Base-by-base conservation (phyloP, 2,113 vertebrate species). In the Zapus hudsonius region DNA sequence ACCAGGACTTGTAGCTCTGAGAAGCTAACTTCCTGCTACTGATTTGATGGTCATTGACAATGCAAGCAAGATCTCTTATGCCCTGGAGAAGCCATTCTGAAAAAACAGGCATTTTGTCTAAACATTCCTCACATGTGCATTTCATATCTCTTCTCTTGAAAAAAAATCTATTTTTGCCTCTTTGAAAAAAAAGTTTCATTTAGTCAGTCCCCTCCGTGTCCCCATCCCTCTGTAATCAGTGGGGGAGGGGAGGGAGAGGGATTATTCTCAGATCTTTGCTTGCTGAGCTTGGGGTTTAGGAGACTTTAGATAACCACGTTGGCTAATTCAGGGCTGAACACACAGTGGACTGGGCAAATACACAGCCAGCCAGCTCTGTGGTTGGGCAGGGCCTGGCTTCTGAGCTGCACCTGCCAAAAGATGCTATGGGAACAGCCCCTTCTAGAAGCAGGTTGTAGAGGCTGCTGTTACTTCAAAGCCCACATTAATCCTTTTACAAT, bases 401-500 rank as follows among this genome's bases (percentile, higher is more conserved):
- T 13, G 57, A 67, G 74, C 63, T 55, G 64, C 59, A 81, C 75
- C 73, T 94, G 93, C 59, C 36, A 0, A n/a, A n/a, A 44, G 67
- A 55, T 57, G 67, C 66, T 74, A 31, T 64, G 52, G 84, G 87
- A 89, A 87, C 61, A 22, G 40, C 74, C 7, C 55, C 66, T 63
- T 90, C 80, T 88, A 36, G 87, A 84, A 76, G 64, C n/a, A 84
- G 66, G 80, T 61, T 55, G 61, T 22, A 75, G 73, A 70, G 67
- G 83, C 73, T 31, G 90, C 23, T 42, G 44, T 69, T 40, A 23
- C 95, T 95, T 91, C 92, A 92, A 95, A 96, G 95, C 78, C 17
- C 38, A 40, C 80, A 52, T 90, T 88, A 94, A 96, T 95, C 97
- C 79, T 66, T 84, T 90, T 0, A 31, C 97, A 95, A 96, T 95